phyloP scores from a whole-genome alignment of 2,797 vertebrate genomes.

The Liasis olivaceus region DNA sequence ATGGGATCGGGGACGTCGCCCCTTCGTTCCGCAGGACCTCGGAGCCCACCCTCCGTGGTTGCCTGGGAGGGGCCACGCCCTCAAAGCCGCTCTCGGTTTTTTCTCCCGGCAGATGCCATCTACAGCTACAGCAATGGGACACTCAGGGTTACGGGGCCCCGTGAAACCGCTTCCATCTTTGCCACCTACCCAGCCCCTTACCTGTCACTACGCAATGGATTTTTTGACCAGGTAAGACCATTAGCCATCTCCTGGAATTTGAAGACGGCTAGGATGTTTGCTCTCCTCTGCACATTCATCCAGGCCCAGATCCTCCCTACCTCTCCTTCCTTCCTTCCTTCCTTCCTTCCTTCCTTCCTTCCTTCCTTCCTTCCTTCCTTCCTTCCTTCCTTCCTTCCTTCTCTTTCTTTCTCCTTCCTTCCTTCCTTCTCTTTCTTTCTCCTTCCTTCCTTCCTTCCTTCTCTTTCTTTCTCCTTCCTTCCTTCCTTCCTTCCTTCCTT shows the following conservation, averaged over 20 bases:
- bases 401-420: not conserved
- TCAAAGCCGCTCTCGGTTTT: not conserved
- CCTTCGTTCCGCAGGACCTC: not conserved
- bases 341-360: no score
- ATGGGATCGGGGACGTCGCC: fast-evolving
- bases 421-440: not conserved
- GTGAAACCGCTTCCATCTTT: slow-evolving; percentile 87
- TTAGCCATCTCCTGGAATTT: not conserved
- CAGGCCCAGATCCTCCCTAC: not conserved
- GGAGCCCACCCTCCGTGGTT: not conserved
- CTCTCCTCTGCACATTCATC: no score
- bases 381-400: not conserved
- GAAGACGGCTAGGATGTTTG: not conserved
- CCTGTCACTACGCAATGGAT: slow-evolving; percentile 72
- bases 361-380: not conserved
- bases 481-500: not conserved
- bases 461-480: not conserved
- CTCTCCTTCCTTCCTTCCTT: no score
- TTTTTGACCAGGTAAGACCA: slow-evolving; percentile 81
- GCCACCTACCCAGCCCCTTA: slow-evolving; percentile 81
- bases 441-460: not conserved
- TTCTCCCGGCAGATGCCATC: slow-evolving; percentile 78
- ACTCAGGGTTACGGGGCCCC: slow-evolving; percentile 75
- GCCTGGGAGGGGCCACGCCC: not conserved
- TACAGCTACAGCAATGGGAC: slow-evolving; percentile 78